A percentile compares a stretch with the other conserved stretches of the same genome.
phyloP scores from a whole-genome alignment of 2,113 vertebrate genomes.

The Amphilophus citrinellus region DNA sequence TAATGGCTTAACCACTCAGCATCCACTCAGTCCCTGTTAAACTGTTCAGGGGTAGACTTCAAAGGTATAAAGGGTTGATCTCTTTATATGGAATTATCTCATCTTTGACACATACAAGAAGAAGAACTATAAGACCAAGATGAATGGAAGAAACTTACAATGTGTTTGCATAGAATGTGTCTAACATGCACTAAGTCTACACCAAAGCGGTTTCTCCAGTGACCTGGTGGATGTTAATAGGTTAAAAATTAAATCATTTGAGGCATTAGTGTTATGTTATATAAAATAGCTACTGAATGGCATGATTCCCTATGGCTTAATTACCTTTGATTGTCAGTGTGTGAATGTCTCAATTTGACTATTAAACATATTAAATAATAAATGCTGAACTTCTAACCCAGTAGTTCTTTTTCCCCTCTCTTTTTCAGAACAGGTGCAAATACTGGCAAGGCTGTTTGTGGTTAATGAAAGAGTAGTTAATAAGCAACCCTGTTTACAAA shows the following conservation, averaged over 20 bases:
- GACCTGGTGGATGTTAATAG: not conserved
- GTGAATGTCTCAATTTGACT: not conserved
- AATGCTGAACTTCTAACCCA: not conserved
- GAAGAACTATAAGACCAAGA: not conserved
- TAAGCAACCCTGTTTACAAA: not conserved
- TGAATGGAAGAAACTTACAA: not conserved
- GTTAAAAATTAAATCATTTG: not conserved
- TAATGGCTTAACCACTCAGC: not conserved
- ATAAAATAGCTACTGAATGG: not conserved
- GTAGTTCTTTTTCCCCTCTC: not conserved
- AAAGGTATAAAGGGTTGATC: not conserved
- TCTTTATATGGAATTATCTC: not conserved
- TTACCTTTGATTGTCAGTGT: not conserved
- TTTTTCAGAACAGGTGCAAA: no score
- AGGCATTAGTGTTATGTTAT: not conserved
- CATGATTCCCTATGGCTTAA: not conserved
- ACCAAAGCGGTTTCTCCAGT: not conserved
- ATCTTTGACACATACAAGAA: not conserved
- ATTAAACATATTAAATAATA: not conserved
- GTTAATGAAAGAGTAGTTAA: not conserved
- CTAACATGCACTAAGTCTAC: not conserved
- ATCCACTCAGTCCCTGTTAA: not conserved
- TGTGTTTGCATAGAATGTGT: not conserved
- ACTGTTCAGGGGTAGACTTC: not conserved
- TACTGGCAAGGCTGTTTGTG: not conserved